Percentiles rank a stretch among this genome's conserved stretches.
These are phyloP conservation scores for Crioceris asparagi DNA, from an alignment of 2,888 invertebrate species.

Conservation along the genomic window DNA sequence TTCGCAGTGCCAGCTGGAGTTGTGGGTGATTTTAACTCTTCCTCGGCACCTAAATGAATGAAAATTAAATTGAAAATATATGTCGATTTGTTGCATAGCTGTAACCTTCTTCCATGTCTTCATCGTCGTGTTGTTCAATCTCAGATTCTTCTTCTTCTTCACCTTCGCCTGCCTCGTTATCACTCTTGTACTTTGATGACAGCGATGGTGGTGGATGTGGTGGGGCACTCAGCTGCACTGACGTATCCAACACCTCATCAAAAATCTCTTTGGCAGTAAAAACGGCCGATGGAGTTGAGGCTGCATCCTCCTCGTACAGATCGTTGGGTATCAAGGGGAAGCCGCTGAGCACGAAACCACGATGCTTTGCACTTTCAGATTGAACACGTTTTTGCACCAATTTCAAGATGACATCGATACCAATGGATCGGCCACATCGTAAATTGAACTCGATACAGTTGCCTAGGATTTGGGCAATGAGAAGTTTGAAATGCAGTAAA, in stretches of 20 bases:
- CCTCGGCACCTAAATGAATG: no score
- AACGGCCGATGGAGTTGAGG: constrained; percentile 34
- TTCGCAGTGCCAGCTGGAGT: constrained; percentile 8
- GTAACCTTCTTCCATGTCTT: no score
- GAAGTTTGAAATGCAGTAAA: no score
- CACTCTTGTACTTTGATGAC: constrained; percentile 17
- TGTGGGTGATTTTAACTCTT: constrained; percentile 12
- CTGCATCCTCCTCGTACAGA: constrained; percentile 33
- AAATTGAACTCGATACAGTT: constrained; percentile 48
- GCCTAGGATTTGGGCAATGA: no score
- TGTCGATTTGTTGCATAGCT: no score
- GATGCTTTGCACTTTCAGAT: constrained; percentile 42
- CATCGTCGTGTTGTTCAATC: no score
- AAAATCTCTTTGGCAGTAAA: constrained; percentile 35
- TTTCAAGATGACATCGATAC: constrained; percentile 41
- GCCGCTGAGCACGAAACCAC: constrained; percentile 56
- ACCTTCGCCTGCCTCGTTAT: constrained; percentile 15
- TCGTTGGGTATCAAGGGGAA: constrained; percentile 49
- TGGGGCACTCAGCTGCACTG: constrained; percentile 18
- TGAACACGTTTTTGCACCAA: constrained; percentile 44
- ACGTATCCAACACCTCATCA: constrained; percentile 30
- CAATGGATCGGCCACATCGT: constrained; percentile 42
- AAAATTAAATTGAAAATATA: no score
- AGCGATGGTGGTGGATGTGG: constrained; percentile 19
- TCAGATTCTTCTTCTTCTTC: constrained; percentile 20